A percentile compares a stretch with the other conserved stretches of the same genome.
These are phyloP conservation scores for Neopelma chrysocephalum DNA, from an alignment of 2,797 vertebrate genomes.

Conservation along the genomic window DNA sequence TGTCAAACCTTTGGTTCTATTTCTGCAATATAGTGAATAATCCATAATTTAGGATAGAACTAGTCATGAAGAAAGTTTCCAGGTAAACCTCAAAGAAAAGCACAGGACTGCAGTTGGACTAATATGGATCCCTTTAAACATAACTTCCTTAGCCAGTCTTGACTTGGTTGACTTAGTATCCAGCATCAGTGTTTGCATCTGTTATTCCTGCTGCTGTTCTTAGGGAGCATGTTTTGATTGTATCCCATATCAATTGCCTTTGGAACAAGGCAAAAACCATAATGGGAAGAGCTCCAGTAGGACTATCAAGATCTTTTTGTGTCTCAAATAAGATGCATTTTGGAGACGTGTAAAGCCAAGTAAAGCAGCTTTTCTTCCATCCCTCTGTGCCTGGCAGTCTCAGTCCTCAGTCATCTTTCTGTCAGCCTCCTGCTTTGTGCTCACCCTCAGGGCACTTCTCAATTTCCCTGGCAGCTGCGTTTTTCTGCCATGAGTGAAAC, in stretches of 20 bases:
- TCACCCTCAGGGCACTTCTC: neutral
- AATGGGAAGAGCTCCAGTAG: neutral
- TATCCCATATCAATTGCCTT: neutral
- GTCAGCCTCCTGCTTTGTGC: neutral
- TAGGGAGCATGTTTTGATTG: neutral
- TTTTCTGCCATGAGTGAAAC: neutral
- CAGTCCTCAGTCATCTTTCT: neutral
- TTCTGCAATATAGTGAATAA: neutral
- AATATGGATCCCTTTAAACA: neutral
- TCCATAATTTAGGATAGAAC: neutral
- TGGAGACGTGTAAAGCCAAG: neutral
- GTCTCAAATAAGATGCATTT: neutral
- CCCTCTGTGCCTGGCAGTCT: neutral
- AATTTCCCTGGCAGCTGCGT: neutral
- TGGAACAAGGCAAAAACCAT: neutral
- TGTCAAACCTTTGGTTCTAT: neutral
- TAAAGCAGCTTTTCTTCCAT: neutral
- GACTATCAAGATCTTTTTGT: neutral
- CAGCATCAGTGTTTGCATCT: neutral
- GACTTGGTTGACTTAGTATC: neutral
- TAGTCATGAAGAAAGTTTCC: neutral
- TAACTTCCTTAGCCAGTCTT: neutral
- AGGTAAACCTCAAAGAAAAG: neutral
- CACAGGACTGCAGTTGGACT: neutral
- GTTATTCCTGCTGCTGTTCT: neutral